Conservation (phyloP, 2,797 vertebrate species). For the Prionace glauca region DNA sequence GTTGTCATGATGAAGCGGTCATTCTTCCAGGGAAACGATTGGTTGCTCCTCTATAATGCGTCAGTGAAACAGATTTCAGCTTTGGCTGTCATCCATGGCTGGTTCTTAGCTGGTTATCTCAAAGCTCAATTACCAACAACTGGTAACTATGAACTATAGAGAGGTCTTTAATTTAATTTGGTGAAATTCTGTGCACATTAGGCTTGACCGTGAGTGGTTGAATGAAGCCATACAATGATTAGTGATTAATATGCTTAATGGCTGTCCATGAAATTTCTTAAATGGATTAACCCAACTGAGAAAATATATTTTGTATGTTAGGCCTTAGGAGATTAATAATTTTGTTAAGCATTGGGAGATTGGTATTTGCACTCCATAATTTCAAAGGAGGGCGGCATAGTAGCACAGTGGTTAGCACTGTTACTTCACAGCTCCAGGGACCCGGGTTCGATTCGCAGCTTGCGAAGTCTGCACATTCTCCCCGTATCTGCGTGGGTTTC, state of each 20-base stretch:
- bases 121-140: background rate
- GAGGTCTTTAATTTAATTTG: background rate
- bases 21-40: background rate
- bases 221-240: background rate
- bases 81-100: background rate
- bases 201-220: background rate
- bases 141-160: background rate
- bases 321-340: background rate
- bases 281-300: background rate
- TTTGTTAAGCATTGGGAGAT: background rate
- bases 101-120: background rate
- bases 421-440: too few species aligned
- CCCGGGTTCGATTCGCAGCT: too few species aligned
- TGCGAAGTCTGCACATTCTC: too few species aligned
- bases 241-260: background rate
- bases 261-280: background rate
- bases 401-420: too few species aligned
- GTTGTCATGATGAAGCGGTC: background rate
- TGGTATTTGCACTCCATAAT: background rate
- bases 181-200: background rate
- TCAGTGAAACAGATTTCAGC: background rate
- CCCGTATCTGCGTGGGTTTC: too few species aligned
- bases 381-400: background rate
- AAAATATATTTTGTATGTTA: background rate
- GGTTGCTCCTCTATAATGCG: background rate